Percentiles rank a stretch among this genome's conserved stretches.
These are phyloP conservation scores for Mimumesa dahlbomi DNA, from an alignment of 2,888 invertebrate genomes.

Conservation along the genomic window DNA sequence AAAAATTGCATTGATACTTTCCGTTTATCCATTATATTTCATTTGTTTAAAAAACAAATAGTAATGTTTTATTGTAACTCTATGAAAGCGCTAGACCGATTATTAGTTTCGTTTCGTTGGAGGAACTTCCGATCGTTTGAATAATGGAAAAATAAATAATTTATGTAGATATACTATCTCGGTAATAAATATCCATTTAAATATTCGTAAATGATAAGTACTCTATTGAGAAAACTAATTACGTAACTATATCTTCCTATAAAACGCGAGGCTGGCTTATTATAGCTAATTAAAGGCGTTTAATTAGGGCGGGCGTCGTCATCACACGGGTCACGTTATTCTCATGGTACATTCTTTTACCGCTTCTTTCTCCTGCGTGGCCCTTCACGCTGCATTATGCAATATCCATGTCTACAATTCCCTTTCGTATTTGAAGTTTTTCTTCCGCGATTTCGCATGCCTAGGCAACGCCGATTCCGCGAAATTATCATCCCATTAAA, in stretches of 20 bases:
- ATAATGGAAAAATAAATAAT: too few relatives aligned
- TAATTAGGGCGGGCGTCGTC: constrained; percentile 48
- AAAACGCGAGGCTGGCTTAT: constrained; percentile 35
- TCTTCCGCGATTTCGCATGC: constrained; percentile 17
- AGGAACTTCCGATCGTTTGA: too few relatives aligned
- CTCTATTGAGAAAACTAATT: constrained; percentile 43
- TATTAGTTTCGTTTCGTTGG: too few relatives aligned
- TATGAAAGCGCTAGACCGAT: too few relatives aligned
- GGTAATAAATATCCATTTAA: too few relatives aligned
- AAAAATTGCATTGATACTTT: too few relatives aligned
- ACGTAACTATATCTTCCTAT: constrained; percentile 3
- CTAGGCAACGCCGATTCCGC: neutral
- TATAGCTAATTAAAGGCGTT: constrained; percentile 56
- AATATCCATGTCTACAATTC: neutral
- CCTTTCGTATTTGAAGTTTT: neutral
- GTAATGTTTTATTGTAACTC: too few relatives aligned
- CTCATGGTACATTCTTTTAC: constrained; percentile 36
- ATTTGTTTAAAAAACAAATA: too few relatives aligned
- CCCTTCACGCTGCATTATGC: constrained; percentile 4
- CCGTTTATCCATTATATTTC: too few relatives aligned
- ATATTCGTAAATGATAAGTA: too few relatives aligned
- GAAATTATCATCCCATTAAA: too few relatives aligned
- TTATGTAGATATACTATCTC: too few relatives aligned
- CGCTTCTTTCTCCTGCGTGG: neutral
- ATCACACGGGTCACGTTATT: constrained; percentile 51